These are phyloP conservation scores for Tupaia tana DNA, from an alignment of 2,113 vertebrate species.

Conservation along the genomic window DNA sequence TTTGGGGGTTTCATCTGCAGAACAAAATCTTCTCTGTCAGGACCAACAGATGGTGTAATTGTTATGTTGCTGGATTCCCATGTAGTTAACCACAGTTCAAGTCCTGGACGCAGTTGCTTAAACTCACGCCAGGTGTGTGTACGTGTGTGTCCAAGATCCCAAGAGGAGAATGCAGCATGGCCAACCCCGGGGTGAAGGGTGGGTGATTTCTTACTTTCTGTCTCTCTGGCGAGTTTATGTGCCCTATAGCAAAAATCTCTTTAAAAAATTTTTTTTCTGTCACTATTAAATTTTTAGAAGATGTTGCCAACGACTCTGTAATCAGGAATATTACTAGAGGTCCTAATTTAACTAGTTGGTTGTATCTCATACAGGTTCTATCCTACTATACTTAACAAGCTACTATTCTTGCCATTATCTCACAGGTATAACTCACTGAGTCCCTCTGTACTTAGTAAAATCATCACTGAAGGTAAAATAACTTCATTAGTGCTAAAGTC, in stretches of 20 bases:
- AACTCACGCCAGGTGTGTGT: no score
- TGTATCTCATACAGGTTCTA: constrained; percentile 2
- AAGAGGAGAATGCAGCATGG: no score
- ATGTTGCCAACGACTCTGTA: constrained; percentile 39
- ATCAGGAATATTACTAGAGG: neutral
- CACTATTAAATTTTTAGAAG: constrained; percentile 35
- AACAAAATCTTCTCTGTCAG: neutral
- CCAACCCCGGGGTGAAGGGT: no score
- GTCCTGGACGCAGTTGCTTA: no score
- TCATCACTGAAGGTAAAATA: constrained; percentile 45
- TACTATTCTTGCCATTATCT: constrained; percentile 13
- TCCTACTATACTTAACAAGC: constrained; percentile 17
- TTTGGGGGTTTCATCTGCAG: constrained; percentile 14
- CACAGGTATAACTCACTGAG: neutral
- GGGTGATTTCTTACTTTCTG: no score
- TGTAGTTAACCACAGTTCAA: no score
- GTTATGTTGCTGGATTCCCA: no score
- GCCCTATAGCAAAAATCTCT: no score
- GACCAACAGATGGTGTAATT: no score
- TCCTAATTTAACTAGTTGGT: constrained; percentile 2
- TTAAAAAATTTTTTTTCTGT: neutral
- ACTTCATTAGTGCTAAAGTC: neutral
- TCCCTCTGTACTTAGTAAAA: constrained; percentile 28
- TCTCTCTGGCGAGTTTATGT: no score
- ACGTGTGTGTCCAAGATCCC: no score